Conservation (phyloP, 2,113 vertebrate species). For the Emydocephalus ijimae region DNA sequence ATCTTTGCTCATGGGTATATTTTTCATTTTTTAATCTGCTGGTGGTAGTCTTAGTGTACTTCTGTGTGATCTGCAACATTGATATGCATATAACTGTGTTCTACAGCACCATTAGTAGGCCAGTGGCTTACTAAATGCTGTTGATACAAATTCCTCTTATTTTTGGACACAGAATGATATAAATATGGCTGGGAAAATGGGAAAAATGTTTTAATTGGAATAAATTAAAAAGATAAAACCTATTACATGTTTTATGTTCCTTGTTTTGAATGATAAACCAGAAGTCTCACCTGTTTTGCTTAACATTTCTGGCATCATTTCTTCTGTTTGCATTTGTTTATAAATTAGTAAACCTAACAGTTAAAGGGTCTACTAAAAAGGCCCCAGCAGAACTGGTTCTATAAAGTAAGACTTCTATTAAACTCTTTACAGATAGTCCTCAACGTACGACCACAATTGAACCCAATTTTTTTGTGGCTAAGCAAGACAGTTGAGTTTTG, state of each 20-base stretch:
- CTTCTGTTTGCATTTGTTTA: neutral
- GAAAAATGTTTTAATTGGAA: slow-evolving; percentile 42
- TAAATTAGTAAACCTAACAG: neutral
- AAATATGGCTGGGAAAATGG: slow-evolving; percentile 20
- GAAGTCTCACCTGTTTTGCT: neutral
- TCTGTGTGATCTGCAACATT: slow-evolving; percentile 9
- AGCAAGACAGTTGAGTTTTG: neutral
- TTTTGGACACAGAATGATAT: slow-evolving; percentile 33
- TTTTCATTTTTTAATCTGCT: slow-evolving; percentile 37
- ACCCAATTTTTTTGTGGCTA: neutral
- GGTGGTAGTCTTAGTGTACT: slow-evolving; percentile 14
- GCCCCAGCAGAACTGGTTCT: neutral
- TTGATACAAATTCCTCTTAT: slow-evolving; percentile 13
- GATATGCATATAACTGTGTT: accelerated
- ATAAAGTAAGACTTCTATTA: neutral
- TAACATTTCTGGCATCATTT: neutral
- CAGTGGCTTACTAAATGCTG: slow-evolving; percentile 21
- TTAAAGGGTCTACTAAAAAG: neutral
- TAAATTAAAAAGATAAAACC: slow-evolving; percentile 44
- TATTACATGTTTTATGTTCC: neutral
- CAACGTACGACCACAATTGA: neutral
- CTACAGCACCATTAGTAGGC: slow-evolving; percentile 9
- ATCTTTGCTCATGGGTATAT: neutral
- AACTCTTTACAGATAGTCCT: neutral
- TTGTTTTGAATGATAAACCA: neutral